phyloP scores from a whole-genome alignment of 1,140 invertebrate species.

The Drosophila pectinifera region DNA sequence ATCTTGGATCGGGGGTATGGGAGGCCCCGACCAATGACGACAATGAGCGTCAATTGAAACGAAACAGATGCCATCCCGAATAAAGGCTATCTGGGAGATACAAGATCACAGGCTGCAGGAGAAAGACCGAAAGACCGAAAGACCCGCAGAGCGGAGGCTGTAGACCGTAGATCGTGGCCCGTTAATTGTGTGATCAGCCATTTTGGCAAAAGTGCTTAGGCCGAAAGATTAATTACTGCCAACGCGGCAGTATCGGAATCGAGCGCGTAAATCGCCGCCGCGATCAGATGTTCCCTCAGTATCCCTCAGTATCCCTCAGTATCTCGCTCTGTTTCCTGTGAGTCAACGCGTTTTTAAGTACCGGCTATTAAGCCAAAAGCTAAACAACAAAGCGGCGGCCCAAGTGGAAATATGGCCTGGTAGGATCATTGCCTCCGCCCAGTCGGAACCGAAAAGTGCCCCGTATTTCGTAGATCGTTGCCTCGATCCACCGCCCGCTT shows the following conservation, averaged over 20 bases:
- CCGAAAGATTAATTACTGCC: conserved; percentile 57
- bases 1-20: background rate
- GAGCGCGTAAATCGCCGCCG: conserved; percentile 1
- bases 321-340: conserved; percentile 38
- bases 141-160: background rate
- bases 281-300: conserved; percentile 16
- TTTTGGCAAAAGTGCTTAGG: conserved; percentile 50
- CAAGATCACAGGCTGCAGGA: conserved; percentile 13
- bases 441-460: conserved; percentile 24
- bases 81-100: conserved; percentile 22
- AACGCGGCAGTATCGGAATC: conserved; percentile 62
- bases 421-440: conserved; percentile 22
- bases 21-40: conserved; percentile 57
- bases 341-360: conserved; percentile 79
- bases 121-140: conserved; percentile 9
- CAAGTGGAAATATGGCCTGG: conserved; percentile 58
- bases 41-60: conserved; percentile 73
- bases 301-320: too few relatives aligned
- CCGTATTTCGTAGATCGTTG: conserved; percentile 21
- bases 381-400: conserved; percentile 58
- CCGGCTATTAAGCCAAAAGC: conserved; percentile 78
- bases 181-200: conserved; percentile 24
- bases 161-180: conserved; percentile 9
- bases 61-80: conserved; percentile 70
- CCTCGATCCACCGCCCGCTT: background rate